A percentile compares a stretch with the other conserved stretches of the same genome.
phyloP scores from a whole-genome alignment of 2,797 vertebrate genomes.

The Enteromius anoplus region DNA sequence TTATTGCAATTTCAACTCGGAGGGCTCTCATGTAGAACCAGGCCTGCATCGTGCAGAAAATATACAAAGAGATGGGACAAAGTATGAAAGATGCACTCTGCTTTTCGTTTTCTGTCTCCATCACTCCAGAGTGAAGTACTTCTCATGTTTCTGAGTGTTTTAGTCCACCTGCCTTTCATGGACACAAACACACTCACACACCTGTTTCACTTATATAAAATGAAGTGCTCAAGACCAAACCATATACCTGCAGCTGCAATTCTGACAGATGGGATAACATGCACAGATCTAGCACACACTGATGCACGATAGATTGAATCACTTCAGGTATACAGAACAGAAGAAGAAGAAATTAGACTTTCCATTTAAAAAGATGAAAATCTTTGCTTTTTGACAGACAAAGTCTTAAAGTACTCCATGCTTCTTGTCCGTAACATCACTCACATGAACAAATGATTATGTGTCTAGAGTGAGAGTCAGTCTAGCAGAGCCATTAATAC shows the following conservation, averaged over 20 bases:
- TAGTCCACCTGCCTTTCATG: slow-evolving; percentile 20
- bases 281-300: slow-evolving; percentile 56
- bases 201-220: slow-evolving; percentile 69
- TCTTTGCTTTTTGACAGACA: not conserved
- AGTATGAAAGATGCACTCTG: not conserved
- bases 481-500: not conserved
- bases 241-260: slow-evolving; percentile 66
- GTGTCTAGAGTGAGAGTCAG: not conserved
- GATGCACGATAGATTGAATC: slow-evolving; percentile 32
- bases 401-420: not conserved
- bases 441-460: slow-evolving; percentile 4
- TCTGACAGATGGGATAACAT: slow-evolving; percentile 72
- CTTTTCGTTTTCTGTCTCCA: not conserved
- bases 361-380: slow-evolving; percentile 39
- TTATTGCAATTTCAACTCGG: not conserved
- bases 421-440: not conserved
- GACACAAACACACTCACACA: slow-evolving; percentile 47
- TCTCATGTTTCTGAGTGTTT: not conserved
- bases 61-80: not conserved
- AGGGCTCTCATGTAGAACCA: not conserved
- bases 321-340: slow-evolving; percentile 53
- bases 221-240: slow-evolving; percentile 56
- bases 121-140: slow-evolving; percentile 3
- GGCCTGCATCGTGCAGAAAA: not conserved
- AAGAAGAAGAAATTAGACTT: slow-evolving; percentile 67